Percentiles rank a stretch among this genome's conserved stretches.
Evolutionary conservation across 1,140 invertebrate genomes (phyloP).

Genomic region (Lerema accius): DNA sequence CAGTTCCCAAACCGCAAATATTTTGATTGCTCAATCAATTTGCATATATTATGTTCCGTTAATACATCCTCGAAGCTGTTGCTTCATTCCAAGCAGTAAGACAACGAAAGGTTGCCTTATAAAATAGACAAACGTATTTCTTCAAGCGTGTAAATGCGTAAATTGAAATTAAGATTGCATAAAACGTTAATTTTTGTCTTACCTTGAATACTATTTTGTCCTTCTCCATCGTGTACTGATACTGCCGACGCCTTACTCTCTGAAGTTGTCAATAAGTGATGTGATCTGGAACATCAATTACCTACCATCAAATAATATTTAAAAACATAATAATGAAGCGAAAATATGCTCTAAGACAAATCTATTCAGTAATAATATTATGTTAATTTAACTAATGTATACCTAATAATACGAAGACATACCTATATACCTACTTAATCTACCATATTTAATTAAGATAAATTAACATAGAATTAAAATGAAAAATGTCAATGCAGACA

Average conservation of each 20-base stretch:
- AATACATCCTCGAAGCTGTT: neutral
- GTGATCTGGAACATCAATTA: slow-evolving; percentile 20
- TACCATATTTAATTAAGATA: neutral
- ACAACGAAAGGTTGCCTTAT: neutral
- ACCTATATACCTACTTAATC: neutral
- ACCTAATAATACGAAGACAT: too few relatives aligned
- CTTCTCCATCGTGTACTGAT: slow-evolving; percentile 55
- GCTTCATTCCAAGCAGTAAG: neutral
- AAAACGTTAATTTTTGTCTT: slow-evolving; percentile 34
- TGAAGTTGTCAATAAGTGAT: neutral
- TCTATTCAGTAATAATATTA: too few relatives aligned
- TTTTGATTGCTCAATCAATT: neutral
- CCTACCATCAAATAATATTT: too few relatives aligned
- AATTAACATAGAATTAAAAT: slow-evolving; percentile 7
- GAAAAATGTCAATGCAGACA: neutral
- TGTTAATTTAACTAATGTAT: too few relatives aligned
- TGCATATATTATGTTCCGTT: neutral
- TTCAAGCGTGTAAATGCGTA: neutral
- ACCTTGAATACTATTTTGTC: slow-evolving; percentile 73
- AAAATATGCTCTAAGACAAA: too few relatives aligned
- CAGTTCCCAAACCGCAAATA: neutral
- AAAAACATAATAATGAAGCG: neutral
- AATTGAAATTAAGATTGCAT: neutral
- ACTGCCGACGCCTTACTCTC: neutral
- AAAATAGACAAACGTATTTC: neutral